Percentiles rank a stretch among this genome's conserved stretches.
Conservation (phyloP, 2,888 invertebrate genomes). For the Drosophila hamatofila region DNA sequence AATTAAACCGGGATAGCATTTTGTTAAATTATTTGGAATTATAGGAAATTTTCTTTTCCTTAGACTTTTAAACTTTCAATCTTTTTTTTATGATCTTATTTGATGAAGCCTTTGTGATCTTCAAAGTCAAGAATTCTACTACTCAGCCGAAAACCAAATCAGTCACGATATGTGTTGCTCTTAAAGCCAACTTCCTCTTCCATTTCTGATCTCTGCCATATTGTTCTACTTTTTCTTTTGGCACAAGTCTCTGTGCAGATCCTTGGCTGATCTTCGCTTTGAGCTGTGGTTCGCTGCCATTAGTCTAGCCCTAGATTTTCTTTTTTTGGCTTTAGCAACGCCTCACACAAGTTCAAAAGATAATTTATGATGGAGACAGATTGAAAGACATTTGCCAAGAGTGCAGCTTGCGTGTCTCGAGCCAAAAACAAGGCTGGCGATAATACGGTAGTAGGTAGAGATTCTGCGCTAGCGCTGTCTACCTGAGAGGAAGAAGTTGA, state of each 20-base stretch:
- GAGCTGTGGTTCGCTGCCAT: slow-evolving; percentile 33
- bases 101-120: too few species aligned
- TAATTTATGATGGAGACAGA: slow-evolving; percentile 48
- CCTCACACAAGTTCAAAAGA: slow-evolving; percentile 48
- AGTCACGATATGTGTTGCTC: background rate
- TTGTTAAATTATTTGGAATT: too few species aligned
- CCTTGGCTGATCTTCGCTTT: slow-evolving; percentile 1
- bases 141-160: background rate
- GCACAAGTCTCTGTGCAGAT: slow-evolving; percentile 7
- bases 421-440: slow-evolving; percentile 44
- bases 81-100: too few species aligned
- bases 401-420: slow-evolving; percentile 60
- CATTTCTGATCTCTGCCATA: background rate
- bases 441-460: slow-evolving; percentile 62
- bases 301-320: slow-evolving; percentile 59
- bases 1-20: rapidly evolving
- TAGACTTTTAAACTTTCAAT: too few species aligned
- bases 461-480: slow-evolving; percentile 43
- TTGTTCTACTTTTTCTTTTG: background rate
- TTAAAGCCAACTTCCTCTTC: background rate
- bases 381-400: slow-evolving; percentile 8
- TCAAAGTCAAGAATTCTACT: background rate
- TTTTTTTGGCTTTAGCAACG: slow-evolving; percentile 53
- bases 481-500: slow-evolving; percentile 73
- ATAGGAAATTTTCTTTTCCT: too few species aligned